A percentile compares a stretch with the other conserved stretches of the same genome.
These are phyloP conservation scores for Keiferia lycopersicella DNA, from an alignment of 2,888 invertebrate species.

Conservation along the genomic window DNA sequence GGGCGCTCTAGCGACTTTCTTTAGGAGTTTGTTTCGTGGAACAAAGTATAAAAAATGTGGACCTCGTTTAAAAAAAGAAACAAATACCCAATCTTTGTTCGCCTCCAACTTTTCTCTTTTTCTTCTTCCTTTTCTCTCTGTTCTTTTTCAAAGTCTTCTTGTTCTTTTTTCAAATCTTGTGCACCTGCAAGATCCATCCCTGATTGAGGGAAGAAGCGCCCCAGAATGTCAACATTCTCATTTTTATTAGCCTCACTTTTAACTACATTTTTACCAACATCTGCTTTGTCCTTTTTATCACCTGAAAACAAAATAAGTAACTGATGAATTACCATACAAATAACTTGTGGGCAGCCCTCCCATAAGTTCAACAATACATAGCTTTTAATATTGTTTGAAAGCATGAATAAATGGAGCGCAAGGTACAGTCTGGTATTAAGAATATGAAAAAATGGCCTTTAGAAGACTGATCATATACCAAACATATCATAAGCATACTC, in stretches of 20 bases:
- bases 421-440: too few species aligned
- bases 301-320: background rate
- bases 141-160: conserved; percentile 78
- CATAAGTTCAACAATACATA: too few species aligned
- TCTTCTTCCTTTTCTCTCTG: conserved; percentile 80
- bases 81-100: conserved; percentile 85
- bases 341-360: too few species aligned
- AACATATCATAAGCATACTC: too few species aligned
- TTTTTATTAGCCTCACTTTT: conserved; percentile 41
- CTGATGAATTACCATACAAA: too few species aligned
- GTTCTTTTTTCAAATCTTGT: conserved; percentile 78
- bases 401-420: too few species aligned
- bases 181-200: conserved; percentile 63
- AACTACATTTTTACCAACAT: conserved; percentile 26
- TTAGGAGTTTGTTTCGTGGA: too few species aligned
- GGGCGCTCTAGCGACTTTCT: too few species aligned
- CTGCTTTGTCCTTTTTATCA: conserved; percentile 32
- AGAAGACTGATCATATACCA: too few species aligned
- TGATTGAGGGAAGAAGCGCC: conserved; percentile 81
- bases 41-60: too few species aligned
- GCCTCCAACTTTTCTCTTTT: conserved; percentile 86
- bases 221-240: conserved; percentile 74
- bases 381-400: too few species aligned
- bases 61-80: background rate
- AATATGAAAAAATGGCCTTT: too few species aligned